Conservation (phyloP, 2,797 vertebrate genomes). For the Platalea minor region DNA sequence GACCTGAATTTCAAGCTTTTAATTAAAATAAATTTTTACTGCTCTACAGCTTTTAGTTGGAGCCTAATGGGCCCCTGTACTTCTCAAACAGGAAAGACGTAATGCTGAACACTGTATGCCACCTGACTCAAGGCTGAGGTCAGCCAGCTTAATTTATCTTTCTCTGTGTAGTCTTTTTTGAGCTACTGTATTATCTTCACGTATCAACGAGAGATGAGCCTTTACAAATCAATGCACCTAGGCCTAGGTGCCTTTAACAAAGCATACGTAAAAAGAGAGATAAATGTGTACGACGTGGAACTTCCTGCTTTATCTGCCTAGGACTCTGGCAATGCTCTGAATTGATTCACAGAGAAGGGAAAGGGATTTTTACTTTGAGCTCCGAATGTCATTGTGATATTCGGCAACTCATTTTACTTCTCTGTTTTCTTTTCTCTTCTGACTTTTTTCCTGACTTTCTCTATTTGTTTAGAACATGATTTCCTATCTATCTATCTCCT, state of each 20-base stretch:
- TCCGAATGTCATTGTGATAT: neutral
- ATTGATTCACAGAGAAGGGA: neutral
- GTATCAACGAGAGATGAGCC: neutral
- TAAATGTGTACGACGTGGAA: neutral
- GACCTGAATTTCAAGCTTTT: neutral
- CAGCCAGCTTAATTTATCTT: neutral
- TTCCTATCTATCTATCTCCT: neutral
- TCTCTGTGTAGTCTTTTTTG: neutral
- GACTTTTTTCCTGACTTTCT: neutral
- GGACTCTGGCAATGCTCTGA: neutral
- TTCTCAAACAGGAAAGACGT: neutral
- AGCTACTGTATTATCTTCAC: neutral
- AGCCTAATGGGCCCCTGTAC: neutral
- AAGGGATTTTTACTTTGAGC: neutral
- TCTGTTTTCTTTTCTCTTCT: neutral
- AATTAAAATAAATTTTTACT: neutral
- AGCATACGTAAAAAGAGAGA: neutral
- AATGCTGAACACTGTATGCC: neutral
- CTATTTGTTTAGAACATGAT: neutral
- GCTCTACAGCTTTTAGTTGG: neutral
- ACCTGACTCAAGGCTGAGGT: neutral
- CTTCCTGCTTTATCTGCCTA: neutral
- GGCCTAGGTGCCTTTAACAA: neutral
- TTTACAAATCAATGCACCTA: neutral
- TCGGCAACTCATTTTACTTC: neutral